Evolutionary conservation across 1,140 invertebrate genomes (phyloP).

Genomic region (Drosophila neocordata): DNA sequence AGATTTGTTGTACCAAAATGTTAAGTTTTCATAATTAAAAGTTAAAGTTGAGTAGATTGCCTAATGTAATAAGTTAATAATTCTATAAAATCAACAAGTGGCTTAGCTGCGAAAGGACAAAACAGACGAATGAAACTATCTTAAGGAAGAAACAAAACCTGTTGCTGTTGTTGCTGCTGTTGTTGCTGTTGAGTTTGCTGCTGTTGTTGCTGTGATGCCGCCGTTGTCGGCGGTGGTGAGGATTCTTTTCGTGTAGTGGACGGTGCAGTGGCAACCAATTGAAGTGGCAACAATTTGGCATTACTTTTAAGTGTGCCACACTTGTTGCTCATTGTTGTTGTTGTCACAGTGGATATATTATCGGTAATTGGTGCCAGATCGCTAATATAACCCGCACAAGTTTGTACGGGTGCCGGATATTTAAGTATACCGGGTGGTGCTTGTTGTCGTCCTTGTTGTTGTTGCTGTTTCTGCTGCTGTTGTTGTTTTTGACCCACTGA

Average conservation of each 20-base stretch:
- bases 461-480: no score
- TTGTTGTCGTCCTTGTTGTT: neutral
- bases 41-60: no score
- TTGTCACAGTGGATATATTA: slow-evolving; percentile 20
- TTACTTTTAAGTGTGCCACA: slow-evolving; percentile 71
- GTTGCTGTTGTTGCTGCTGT: slow-evolving; percentile 46
- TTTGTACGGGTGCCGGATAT: slow-evolving; percentile 31
- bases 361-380: slow-evolving; percentile 25
- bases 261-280: slow-evolving; percentile 46
- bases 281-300: slow-evolving; percentile 61
- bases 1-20: no score
- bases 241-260: slow-evolving; percentile 44
- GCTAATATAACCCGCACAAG: slow-evolving; percentile 32
- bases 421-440: slow-evolving; percentile 44
- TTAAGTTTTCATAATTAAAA: no score
- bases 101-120: no score
- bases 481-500: slow-evolving; percentile 17
- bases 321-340: slow-evolving; percentile 34
- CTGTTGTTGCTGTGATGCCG: slow-evolving; percentile 30
- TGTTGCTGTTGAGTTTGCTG: slow-evolving; percentile 36
- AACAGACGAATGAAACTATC: no score
- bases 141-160: slow-evolving; percentile 65
- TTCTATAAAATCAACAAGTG: no score
- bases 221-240: slow-evolving; percentile 32
- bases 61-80: no score